Evolutionary conservation across 2,113 vertebrate genomes (phyloP).

Genomic region (Brachypteracias leptosomus): DNA sequence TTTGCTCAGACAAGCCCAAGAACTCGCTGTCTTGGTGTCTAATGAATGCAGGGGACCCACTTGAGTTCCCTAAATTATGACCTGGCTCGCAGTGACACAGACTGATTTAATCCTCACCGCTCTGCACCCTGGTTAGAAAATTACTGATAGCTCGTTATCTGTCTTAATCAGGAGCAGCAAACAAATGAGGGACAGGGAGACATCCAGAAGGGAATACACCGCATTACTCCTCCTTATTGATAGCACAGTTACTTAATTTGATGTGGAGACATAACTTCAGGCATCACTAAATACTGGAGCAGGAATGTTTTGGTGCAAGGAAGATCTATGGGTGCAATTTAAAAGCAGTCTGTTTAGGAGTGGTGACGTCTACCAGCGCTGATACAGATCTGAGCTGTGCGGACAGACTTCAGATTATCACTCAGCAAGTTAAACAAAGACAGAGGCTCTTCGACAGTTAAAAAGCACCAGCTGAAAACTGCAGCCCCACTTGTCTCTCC

Average conservation of each 20-base stretch:
- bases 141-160: conserved; percentile 29
- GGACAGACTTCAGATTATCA: not conserved
- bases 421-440: not conserved
- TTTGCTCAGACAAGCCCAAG: not conserved
- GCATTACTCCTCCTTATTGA: conserved; percentile 65
- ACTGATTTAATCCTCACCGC: conserved; percentile 25
- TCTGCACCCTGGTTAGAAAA: conserved; percentile 20
- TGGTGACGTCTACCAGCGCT: not conserved
- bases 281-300: conserved; percentile 35
- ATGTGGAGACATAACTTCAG: conserved; percentile 49
- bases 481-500: not conserved
- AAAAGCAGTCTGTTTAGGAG: conserved; percentile 54
- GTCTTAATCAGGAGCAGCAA: conserved; percentile 60
- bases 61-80: not conserved
- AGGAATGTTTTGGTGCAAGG: conserved; percentile 32
- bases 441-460: not conserved
- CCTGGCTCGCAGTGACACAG: conserved; percentile 34
- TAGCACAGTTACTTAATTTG: conserved; percentile 62
- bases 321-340: conserved; percentile 72
- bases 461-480: not conserved
- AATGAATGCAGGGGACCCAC: not conserved
- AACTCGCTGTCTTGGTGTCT: not conserved
- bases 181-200: conserved; percentile 54
- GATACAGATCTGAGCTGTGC: not conserved
- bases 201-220: conserved; percentile 33